These are phyloP conservation scores for Choristoneura fumiferana DNA, from an alignment of 1,140 invertebrate species.

Conservation along the genomic window DNA sequence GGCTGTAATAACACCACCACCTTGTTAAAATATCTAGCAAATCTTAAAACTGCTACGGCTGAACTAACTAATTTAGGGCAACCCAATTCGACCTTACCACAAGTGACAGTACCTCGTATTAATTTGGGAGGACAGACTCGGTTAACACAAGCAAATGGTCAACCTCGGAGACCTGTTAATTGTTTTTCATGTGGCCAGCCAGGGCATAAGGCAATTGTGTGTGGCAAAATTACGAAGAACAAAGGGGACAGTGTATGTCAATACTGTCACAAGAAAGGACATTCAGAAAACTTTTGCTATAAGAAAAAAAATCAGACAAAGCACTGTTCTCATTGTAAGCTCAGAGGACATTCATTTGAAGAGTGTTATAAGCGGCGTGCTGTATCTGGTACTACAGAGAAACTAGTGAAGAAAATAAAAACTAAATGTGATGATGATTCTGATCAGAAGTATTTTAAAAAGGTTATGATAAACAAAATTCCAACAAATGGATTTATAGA, in stretches of 20 bases:
- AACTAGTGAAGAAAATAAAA: no score
- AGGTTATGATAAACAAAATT: background rate
- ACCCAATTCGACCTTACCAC: no score
- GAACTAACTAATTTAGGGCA: background rate
- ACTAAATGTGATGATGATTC: no score
- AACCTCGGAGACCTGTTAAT: background rate
- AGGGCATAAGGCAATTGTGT: slow-evolving; percentile 7
- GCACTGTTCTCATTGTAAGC: background rate
- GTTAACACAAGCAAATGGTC: background rate
- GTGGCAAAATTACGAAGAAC: background rate
- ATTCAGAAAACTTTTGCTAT: background rate
- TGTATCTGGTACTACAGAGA: no score
- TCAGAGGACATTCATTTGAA: background rate
- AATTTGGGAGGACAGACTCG: no score
- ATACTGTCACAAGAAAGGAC: background rate
- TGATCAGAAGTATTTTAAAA: background rate
- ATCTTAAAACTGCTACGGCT: background rate
- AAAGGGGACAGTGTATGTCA: no score
- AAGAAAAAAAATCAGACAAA: background rate
- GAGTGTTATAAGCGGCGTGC: background rate
- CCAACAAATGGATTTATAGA: no score
- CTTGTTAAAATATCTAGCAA: slow-evolving; percentile 17
- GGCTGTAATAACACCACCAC: background rate
- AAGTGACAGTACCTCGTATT: background rate
- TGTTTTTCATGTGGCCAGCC: slow-evolving; percentile 6